Conservation (phyloP, 2,113 vertebrate genomes). For the Columbina picui region DNA sequence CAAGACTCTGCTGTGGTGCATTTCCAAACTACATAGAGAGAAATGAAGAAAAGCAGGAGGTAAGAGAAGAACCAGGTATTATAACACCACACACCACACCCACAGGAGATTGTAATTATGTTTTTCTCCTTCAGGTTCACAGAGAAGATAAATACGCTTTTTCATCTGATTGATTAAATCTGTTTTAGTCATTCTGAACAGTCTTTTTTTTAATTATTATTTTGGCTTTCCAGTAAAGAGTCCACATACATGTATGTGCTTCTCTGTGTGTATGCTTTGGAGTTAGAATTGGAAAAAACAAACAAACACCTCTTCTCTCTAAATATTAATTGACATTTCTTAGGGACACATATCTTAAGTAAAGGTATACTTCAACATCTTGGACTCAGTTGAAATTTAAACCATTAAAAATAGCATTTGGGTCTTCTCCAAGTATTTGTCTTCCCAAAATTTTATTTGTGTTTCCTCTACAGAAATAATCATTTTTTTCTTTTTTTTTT, state of each 20-base stretch:
- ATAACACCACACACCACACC: background rate
- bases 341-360: background rate
- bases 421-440: background rate
- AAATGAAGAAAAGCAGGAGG: background rate
- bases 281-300: background rate
- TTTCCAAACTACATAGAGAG: background rate
- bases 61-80: background rate
- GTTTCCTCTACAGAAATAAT: background rate
- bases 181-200: background rate
- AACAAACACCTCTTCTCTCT: background rate
- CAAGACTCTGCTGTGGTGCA: background rate
- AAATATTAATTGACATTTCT: background rate
- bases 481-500: too few relatives aligned
- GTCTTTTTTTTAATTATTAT: background rate
- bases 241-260: accelerated
- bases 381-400: background rate
- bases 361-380: background rate
- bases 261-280: background rate
- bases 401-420: background rate
- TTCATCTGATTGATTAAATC: background rate
- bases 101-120: background rate
- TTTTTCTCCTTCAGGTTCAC: background rate
- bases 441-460: background rate
- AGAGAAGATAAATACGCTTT: background rate
- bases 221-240: background rate